Percentiles rank a stretch among this genome's conserved stretches.
These are phyloP conservation scores for Gandaritis pyraliata DNA, from an alignment of 2,888 invertebrate genomes.

Conservation along the genomic window DNA sequence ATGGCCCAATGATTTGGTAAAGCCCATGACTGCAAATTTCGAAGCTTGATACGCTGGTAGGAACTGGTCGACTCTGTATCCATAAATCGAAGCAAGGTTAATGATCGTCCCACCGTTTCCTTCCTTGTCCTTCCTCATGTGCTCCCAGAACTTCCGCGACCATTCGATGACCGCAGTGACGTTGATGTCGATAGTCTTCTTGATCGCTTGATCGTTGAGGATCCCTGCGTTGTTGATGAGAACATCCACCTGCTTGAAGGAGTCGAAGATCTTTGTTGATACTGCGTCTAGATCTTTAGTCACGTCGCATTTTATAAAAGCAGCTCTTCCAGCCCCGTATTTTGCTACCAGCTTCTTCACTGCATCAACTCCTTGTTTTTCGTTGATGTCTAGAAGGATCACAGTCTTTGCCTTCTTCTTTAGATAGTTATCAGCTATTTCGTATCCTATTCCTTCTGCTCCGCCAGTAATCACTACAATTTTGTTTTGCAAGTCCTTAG, in stretches of 20 bases:
- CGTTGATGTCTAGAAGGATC: conserved; percentile 49
- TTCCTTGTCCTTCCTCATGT: conserved; percentile 80
- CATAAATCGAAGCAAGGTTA: conserved; percentile 85
- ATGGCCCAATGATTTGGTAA: conserved; percentile 70
- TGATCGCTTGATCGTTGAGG: conserved; percentile 43
- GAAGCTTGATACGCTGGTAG: conserved; percentile 64
- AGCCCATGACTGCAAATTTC: conserved; percentile 72
- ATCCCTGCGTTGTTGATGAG: conserved; percentile 73
- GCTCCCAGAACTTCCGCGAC: conserved; percentile 76
- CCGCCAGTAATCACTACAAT: conserved; percentile 75
- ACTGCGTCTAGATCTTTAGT: conserved; percentile 67
- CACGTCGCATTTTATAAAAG: conserved; percentile 79
- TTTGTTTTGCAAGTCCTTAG: conserved; percentile 46
- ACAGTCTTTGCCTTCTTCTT: conserved; percentile 58
- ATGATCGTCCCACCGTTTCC: conserved; percentile 85
- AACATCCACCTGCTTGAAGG: conserved; percentile 62
- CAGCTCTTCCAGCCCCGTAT: conserved; percentile 67
- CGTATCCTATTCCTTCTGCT: conserved; percentile 78
- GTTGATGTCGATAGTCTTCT: conserved; percentile 58
- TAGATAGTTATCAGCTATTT: conserved; percentile 69
- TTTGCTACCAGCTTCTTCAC: conserved; percentile 62
- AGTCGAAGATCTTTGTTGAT: conserved; percentile 50
- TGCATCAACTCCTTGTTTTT: conserved; percentile 56
- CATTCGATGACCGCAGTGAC: conserved; percentile 54
- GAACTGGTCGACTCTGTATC: conserved; percentile 71